Conservation (phyloP, 2,113 vertebrate genomes). For the Myotis yumanensis region DNA sequence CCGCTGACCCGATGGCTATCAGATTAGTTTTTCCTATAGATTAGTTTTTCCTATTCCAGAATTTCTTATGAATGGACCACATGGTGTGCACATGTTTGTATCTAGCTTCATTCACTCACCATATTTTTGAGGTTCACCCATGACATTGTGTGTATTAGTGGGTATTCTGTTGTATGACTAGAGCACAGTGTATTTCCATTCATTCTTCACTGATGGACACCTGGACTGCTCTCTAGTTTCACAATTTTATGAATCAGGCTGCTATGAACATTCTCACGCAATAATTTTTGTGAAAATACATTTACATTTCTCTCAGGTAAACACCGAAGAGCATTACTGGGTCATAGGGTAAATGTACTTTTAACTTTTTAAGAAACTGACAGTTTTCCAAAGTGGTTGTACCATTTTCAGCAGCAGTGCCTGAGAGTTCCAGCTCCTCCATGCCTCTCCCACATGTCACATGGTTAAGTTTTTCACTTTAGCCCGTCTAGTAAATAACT, state of each 20-base stretch:
- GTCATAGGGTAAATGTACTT: background rate
- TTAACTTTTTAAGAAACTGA: background rate
- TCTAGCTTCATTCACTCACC: background rate
- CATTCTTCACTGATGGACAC: background rate
- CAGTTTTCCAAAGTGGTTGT: background rate
- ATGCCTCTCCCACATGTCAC: background rate
- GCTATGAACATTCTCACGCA: background rate
- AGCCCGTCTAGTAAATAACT: background rate
- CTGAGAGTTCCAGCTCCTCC: background rate
- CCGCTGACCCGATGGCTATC: background rate
- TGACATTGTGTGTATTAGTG: fast-evolving
- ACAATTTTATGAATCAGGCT: background rate
- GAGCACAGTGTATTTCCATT: background rate
- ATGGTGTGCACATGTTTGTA: background rate
- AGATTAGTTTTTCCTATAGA: background rate
- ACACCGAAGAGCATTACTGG: background rate
- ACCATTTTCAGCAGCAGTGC: background rate
- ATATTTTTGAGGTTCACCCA: background rate
- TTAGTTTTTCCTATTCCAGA: background rate
- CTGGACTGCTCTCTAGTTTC: background rate
- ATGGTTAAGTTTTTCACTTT: background rate
- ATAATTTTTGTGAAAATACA: background rate
- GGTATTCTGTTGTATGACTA: background rate
- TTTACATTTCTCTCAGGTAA: conserved; percentile 13
- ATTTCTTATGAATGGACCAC: background rate